A percentile compares a stretch with the other conserved stretches of the same genome.
These are phyloP conservation scores for Pelmatolapia mariae DNA, from an alignment of 2,113 vertebrate genomes.

Conservation along the genomic window DNA sequence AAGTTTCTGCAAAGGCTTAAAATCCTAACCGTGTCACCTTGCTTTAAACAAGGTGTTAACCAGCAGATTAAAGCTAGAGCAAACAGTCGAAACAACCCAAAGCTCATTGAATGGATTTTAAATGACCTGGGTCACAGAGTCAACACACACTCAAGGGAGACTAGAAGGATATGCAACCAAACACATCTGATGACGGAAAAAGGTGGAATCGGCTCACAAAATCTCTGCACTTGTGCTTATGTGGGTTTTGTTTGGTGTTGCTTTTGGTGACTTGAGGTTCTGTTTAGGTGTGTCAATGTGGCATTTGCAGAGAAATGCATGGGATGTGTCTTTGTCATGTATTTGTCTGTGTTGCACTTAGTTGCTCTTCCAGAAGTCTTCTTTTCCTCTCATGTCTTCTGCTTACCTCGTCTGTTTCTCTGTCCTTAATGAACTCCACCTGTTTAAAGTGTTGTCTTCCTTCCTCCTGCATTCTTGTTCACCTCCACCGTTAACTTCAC, in stretches of 20 bases:
- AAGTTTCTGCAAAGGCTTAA: neutral
- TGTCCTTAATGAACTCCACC: neutral
- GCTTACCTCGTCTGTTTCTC: neutral
- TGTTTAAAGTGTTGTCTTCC: neutral
- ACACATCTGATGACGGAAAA: slow-evolving; percentile 26
- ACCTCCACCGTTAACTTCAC: neutral
- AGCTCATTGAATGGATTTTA: neutral
- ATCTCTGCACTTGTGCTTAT: slow-evolving; percentile 32
- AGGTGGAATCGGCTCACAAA: slow-evolving; percentile 47
- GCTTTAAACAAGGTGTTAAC: neutral
- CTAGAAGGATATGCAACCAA: neutral
- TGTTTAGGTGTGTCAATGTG: neutral
- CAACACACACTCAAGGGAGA: neutral
- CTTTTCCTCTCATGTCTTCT: neutral
- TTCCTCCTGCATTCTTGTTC: neutral
- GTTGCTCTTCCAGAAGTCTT: neutral
- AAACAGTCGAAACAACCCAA: neutral
- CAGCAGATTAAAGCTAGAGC: neutral
- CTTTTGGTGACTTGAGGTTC: neutral
- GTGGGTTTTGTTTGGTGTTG: neutral
- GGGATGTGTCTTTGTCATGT: slow-evolving; percentile 13
- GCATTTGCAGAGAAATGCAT: slow-evolving; percentile 45
- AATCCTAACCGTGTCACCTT: neutral
- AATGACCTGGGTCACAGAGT: neutral
- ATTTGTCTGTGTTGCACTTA: neutral